A percentile compares a stretch with the other conserved stretches of the same genome.
These are phyloP conservation scores for Colossoma macropomum DNA, from an alignment of 2,113 vertebrate species.

Conservation along the genomic window DNA sequence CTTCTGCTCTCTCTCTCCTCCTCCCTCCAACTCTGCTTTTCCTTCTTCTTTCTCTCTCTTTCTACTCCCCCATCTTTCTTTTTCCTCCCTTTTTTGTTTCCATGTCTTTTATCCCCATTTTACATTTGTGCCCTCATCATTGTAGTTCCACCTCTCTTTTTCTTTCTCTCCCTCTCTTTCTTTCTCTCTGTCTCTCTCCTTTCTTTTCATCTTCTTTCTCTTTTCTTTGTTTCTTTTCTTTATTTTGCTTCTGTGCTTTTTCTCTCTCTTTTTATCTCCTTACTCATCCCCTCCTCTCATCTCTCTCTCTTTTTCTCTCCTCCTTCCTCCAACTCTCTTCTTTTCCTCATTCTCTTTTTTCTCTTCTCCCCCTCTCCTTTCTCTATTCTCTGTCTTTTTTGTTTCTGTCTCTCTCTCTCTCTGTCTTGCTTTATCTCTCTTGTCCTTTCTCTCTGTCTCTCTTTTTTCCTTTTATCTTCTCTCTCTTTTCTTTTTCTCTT, in stretches of 20 bases:
- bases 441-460: too few species aligned
- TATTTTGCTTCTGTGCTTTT: not conserved
- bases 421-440: too few species aligned
- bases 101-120: too few species aligned
- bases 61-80: too few species aligned
- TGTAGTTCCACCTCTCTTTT: too few species aligned
- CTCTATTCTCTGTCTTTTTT: too few species aligned
- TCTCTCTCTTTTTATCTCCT: not conserved
- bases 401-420: too few species aligned
- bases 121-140: too few species aligned
- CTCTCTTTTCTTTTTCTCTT: too few species aligned
- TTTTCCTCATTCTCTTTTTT: conserved; percentile 55
- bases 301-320: not conserved
- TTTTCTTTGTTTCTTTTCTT: conserved; percentile 8
- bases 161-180: too few species aligned
- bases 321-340: conserved; percentile 33
- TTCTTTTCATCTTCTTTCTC: conserved; percentile 54
- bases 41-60: not conserved
- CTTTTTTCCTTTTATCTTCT: too few species aligned
- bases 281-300: not conserved
- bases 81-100: too few species aligned
- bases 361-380: not conserved
- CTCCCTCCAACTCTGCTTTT: not conserved
- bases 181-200: not conserved
- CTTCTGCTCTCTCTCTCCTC: conserved; percentile 58